Evolutionary conservation across 2,888 invertebrate species (phyloP).

Genomic region (Seira sanloemensis): DNA sequence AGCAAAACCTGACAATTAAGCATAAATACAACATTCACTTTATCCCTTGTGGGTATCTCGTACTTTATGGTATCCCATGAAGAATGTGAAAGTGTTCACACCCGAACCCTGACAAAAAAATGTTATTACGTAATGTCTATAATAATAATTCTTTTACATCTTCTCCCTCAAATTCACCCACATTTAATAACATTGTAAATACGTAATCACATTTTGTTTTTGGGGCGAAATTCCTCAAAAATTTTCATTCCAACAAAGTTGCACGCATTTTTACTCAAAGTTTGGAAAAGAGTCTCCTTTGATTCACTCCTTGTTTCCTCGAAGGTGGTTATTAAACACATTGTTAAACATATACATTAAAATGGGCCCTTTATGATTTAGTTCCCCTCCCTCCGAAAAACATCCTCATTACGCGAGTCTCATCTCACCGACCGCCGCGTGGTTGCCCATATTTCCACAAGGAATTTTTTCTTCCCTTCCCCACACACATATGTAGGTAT

Average conservation of each 20-base stretch:
- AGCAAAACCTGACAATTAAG: background rate
- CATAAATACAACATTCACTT: no score
- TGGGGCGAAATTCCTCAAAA: slow-evolving; percentile 50
- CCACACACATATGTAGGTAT: background rate
- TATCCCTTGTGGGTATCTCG: no score
- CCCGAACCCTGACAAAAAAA: slow-evolving; percentile 22
- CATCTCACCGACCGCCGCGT: slow-evolving; percentile 37
- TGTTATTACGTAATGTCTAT: background rate
- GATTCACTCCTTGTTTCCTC: background rate
- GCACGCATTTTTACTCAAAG: slow-evolving; percentile 1
- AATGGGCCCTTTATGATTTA: slow-evolving; percentile 60
- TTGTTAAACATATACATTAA: slow-evolving; percentile 44
- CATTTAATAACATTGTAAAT: background rate
- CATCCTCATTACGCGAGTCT: slow-evolving; percentile 43
- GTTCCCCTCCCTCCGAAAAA: slow-evolving; percentile 41
- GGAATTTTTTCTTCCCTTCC: slow-evolving; percentile 26
- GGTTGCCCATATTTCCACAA: slow-evolving; percentile 31
- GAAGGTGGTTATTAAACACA: slow-evolving; percentile 48
- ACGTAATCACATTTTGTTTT: no score
- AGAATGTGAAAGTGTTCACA: no score
- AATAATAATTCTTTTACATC: slow-evolving; percentile 7
- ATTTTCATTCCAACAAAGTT: background rate
- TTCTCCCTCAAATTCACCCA: slow-evolving; percentile 65
- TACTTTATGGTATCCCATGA: no score
- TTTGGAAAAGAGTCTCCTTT: background rate